Percentiles rank a stretch among this genome's conserved stretches.
Conservation (phyloP, 1,140 invertebrate genomes). For the Drosophila chauvacae region DNA sequence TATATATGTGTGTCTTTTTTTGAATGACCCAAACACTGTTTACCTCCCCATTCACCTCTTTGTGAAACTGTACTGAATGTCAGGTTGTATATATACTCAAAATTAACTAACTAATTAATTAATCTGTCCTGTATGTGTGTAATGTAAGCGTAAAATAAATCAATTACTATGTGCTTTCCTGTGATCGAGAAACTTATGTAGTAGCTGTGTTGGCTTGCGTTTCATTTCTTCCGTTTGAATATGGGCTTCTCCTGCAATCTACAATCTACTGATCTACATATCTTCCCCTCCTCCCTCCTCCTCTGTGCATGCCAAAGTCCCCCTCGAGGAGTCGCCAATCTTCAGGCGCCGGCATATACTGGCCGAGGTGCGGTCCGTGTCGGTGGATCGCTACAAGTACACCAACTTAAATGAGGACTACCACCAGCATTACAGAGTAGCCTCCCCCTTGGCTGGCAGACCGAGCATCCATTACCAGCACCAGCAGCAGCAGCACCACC, state of each 20-base stretch:
- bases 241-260: conserved; percentile 30
- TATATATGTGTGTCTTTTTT: conserved; percentile 33
- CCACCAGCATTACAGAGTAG: conserved; percentile 12
- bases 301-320: conserved; percentile 31
- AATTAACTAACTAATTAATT: conserved; percentile 5
- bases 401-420: conserved; percentile 24
- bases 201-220: conserved; percentile 48
- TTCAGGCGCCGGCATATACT: conserved; percentile 58
- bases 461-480: neutral
- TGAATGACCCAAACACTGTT: conserved; percentile 11
- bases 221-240: conserved; percentile 37
- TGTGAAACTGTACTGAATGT: conserved; percentile 60
- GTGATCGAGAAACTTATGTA: conserved; percentile 66
- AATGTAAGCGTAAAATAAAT: conserved; percentile 65
- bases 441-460: conserved; percentile 28
- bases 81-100: conserved; percentile 49
- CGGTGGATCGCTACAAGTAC: conserved; percentile 68
- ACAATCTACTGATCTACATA: conserved; percentile 27
- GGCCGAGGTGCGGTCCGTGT: conserved; percentile 62
- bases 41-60: conserved; percentile 29
- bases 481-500: neutral
- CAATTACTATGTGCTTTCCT: conserved; percentile 71
- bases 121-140: conserved; percentile 50
- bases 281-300: neutral
- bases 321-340: conserved; percentile 27